phyloP scores from a whole-genome alignment of 1,140 invertebrate genomes.

The Brachionus sp. region DNA sequence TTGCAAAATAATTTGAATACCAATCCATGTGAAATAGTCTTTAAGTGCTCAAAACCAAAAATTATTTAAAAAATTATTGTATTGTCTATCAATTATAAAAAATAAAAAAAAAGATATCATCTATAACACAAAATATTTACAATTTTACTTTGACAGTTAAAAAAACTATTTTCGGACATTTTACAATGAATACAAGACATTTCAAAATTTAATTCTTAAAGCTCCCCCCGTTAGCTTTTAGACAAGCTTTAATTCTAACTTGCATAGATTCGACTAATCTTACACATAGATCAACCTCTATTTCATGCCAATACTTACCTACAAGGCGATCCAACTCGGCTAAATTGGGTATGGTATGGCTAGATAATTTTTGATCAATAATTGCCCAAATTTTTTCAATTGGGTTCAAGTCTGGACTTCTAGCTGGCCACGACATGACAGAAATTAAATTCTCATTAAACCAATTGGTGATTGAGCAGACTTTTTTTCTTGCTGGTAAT shows the following conservation, averaged over 20 bases:
- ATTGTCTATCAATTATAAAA: no score
- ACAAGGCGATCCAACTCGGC: slow-evolving; percentile 5
- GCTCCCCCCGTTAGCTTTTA: not conserved
- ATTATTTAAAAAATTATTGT: no score
- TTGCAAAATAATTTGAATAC: no score
- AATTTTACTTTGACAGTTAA: no score
- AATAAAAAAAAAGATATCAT: no score
- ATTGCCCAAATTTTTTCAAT: slow-evolving; percentile 44
- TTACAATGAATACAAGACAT: no score
- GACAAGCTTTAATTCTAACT: not conserved
- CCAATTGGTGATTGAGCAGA: not conserved
- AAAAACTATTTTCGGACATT: no score
- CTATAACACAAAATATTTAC: no score
- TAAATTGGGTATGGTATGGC: not conserved
- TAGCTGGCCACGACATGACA: slow-evolving; percentile 18
- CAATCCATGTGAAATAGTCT: no score
- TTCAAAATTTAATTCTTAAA: no score
- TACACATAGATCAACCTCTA: not conserved
- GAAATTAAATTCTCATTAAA: slow-evolving; percentile 19
- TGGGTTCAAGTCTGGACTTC: slow-evolving; percentile 45
- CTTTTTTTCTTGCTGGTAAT: slow-evolving; percentile 44
- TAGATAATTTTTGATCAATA: slow-evolving; percentile 14
- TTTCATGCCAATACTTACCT: not conserved
- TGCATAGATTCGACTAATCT: not conserved
- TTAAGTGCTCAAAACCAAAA: no score